A percentile compares a stretch with the other conserved stretches of the same genome.
phyloP scores from a whole-genome alignment of 2,888 invertebrate species.

The Synergus gifuensis region DNA sequence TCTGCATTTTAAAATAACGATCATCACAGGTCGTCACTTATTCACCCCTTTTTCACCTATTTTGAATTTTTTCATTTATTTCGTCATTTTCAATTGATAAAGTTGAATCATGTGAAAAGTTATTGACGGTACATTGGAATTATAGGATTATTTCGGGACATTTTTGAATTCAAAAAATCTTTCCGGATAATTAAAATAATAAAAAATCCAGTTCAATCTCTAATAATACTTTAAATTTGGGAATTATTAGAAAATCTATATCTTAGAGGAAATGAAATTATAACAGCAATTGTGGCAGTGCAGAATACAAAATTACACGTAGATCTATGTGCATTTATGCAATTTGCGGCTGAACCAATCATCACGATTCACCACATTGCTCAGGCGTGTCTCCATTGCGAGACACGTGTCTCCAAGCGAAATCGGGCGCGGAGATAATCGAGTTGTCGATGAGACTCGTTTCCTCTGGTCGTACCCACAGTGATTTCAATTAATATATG shows the following conservation, averaged over 20 bases:
- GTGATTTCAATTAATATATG: conserved; percentile 58
- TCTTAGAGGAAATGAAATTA: background rate
- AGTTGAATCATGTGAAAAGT: too few relatives aligned
- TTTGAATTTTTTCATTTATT: too few relatives aligned
- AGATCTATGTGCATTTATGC: conserved; percentile 11
- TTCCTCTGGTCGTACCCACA: conserved; percentile 51
- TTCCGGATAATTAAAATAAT: too few relatives aligned
- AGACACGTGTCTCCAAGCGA: conserved; percentile 49
- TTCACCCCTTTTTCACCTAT: too few relatives aligned
- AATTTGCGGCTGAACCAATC: conserved; percentile 13
- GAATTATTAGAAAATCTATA: background rate
- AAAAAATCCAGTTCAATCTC: too few relatives aligned
- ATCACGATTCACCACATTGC: conserved; percentile 34
- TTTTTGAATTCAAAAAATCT: too few relatives aligned
- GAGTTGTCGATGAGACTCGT: conserved; percentile 58
- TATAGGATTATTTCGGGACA: too few relatives aligned
- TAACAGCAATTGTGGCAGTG: background rate
- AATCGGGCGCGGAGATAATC: conserved; percentile 56
- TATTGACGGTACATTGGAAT: too few relatives aligned
- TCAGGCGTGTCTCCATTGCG: too few relatives aligned
- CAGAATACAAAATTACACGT: background rate
- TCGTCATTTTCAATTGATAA: too few relatives aligned
- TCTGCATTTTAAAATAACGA: background rate
- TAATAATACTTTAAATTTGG: too few relatives aligned
- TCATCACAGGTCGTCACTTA: too few relatives aligned